Base-by-base conservation (phyloP, 2,888 invertebrate species). In the Arge pagana region DNA sequence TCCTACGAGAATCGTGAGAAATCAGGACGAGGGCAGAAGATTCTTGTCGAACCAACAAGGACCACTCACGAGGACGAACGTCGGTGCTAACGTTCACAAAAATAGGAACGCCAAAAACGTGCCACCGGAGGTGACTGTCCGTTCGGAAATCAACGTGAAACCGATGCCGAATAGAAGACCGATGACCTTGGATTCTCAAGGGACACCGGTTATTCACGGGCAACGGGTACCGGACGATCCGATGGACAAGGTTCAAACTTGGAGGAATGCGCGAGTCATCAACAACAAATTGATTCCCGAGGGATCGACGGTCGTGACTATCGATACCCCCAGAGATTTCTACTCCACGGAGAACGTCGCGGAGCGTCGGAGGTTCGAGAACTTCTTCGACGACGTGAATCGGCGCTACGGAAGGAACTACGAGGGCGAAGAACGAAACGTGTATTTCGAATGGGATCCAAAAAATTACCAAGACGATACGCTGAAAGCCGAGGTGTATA, bases 211-310 rank as follows among this genome's bases (percentile, higher is more conserved):
- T 42, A 88, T 94, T 37, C 88, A 90, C 48, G 91, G 91, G 0
- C 83, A 89, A 0, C 82, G 93, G 52, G 86, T 91, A 31, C 93
- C 93, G 0, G 93, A 94, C 67, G 89, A 91, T 60, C 89, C 89
- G 50, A 86, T 86, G 41, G 90, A 91, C 66, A 87, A 86, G 59
- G 76, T 78, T 18, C 89, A 89, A 70, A 88, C 87, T 0, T 93
- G 93, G 93, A 82, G 93, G 49, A 93, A 93, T 74, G 93, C 93
- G 0, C 81, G 93, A 57, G 92, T 93, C 10, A 89, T 93, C 37
- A 92, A 93, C 67, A 90, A 90, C 49, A 86, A 90, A 71, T 76
- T 93, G 42, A 80, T 89, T 37, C 88, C 89, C 13, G 83, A 85
- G 64, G 86, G 84, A 4, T 85, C 86, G 59, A 82, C 82, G 55